phyloP scores from a whole-genome alignment of 30 jellyfish, hydroid and myxozoan genomes.

The Rhopilema esculentum region DNA sequence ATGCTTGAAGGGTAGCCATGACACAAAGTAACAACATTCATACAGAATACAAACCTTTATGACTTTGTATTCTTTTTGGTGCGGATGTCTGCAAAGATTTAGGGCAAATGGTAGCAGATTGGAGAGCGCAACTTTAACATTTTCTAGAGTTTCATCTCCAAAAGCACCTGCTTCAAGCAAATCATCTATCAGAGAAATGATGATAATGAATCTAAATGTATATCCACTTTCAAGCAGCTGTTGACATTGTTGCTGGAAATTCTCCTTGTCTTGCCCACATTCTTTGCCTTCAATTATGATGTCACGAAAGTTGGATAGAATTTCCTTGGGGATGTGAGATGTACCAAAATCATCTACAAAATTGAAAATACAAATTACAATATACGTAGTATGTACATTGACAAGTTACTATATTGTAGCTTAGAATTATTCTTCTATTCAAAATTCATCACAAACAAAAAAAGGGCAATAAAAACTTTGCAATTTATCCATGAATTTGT shows the following conservation, averaged over 20 bases:
- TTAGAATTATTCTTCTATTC: too few species aligned
- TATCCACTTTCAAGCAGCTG: conserved; percentile 53
- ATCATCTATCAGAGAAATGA: conserved; percentile 18
- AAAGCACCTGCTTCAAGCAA: not conserved
- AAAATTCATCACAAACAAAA: too few species aligned
- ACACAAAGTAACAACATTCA: not conserved
- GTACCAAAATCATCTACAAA: not conserved
- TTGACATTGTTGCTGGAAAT: conserved; percentile 1
- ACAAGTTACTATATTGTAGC: too few species aligned
- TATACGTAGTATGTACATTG: too few species aligned
- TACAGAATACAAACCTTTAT: conserved; percentile 39
- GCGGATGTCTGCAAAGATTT: conserved; percentile 40
- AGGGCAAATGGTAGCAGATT: conserved; percentile 64
- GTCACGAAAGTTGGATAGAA: not conserved
- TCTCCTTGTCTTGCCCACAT: conserved; percentile 7
- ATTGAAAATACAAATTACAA: too few species aligned
- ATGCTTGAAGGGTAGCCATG: not conserved
- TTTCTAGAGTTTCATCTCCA: conserved; percentile 5
- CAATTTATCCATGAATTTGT: too few species aligned
- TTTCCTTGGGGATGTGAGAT: not conserved
- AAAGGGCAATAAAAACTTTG: too few species aligned
- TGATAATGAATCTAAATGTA: conserved; percentile 5
- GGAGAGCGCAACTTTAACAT: conserved; percentile 39
- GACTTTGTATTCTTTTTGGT: conserved; percentile 45
- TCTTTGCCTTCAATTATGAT: not conserved